Conservation (phyloP, 2,888 invertebrate species). For the Tenthredo notha region DNA sequence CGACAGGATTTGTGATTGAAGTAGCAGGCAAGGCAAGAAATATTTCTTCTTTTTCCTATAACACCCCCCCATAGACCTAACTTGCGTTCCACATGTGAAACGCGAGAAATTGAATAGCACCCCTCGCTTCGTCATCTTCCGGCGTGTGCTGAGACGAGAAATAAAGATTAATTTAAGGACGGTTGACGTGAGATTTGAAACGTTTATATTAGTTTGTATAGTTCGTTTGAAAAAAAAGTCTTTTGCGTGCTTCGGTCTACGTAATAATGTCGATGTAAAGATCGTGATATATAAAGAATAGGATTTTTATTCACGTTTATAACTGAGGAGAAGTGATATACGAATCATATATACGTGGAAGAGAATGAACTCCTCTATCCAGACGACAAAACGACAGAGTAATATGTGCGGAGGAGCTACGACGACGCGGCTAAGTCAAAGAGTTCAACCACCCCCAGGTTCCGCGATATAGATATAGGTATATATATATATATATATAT, state of each 20-base stretch:
- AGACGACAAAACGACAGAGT: background rate
- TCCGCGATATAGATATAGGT: background rate
- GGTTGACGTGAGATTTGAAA: too few relatives aligned
- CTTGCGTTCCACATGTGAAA: background rate
- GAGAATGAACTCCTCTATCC: background rate
- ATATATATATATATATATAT: background rate
- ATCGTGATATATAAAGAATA: background rate
- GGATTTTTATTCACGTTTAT: background rate
- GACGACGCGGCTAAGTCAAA: constrained; percentile 11
- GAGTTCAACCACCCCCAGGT: constrained; percentile 17
- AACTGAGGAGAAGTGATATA: background rate
- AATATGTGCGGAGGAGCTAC: background rate
- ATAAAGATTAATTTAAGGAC: constrained; percentile 18
- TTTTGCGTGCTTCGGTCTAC: background rate
- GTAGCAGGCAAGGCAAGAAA: background rate
- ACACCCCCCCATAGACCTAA: background rate
- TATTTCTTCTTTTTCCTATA: background rate
- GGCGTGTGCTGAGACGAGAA: background rate
- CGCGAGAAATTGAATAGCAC: background rate
- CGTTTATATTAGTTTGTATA: too few relatives aligned
- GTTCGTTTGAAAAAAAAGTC: background rate
- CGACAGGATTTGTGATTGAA: too few relatives aligned
- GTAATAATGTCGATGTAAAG: background rate
- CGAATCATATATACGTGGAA: background rate
- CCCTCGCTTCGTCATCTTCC: background rate